These are phyloP conservation scores for Ametastegia equiseti DNA, from an alignment of 2,888 invertebrate species.

Conservation along the genomic window DNA sequence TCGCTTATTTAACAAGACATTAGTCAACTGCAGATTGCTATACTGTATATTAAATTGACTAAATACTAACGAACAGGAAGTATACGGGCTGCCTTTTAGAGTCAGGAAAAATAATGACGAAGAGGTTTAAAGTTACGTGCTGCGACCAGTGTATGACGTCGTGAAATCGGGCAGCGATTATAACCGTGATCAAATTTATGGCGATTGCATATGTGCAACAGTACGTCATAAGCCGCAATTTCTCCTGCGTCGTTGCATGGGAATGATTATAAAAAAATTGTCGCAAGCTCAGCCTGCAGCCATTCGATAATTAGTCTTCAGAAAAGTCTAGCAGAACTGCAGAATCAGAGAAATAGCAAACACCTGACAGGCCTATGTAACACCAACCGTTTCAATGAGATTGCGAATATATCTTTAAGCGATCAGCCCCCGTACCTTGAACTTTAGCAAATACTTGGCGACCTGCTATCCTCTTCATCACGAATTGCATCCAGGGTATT, in stretches of 20 bases:
- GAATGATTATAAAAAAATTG: not conserved
- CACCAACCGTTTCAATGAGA: not conserved
- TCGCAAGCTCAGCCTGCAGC: not conserved
- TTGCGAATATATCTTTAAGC: not conserved
- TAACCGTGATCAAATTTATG: conserved; percentile 21
- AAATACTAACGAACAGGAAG: not conserved
- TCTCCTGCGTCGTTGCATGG: conserved; percentile 10
- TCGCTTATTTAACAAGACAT: not conserved
- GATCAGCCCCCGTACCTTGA: conserved; percentile 32
- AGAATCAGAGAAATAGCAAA: not conserved
- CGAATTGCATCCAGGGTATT: conserved; percentile 12
- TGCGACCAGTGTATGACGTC: not conserved
- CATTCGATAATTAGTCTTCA: not conserved
- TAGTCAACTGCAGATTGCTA: not conserved
- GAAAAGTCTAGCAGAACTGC: no score
- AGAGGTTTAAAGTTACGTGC: conserved; percentile 12
- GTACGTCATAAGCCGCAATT: conserved; percentile 10
- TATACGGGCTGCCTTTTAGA: not conserved
- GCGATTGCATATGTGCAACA: conserved; percentile 13
- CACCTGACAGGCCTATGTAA: not conserved
- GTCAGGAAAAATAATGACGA: not conserved
- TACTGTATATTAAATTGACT: not conserved
- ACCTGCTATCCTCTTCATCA: conserved; percentile 12
- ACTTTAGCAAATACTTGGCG: conserved; percentile 30
- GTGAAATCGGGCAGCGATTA: conserved; percentile 2